Conservation (phyloP, 2,888 invertebrate species). For the Nomada lathburiana region DNA sequence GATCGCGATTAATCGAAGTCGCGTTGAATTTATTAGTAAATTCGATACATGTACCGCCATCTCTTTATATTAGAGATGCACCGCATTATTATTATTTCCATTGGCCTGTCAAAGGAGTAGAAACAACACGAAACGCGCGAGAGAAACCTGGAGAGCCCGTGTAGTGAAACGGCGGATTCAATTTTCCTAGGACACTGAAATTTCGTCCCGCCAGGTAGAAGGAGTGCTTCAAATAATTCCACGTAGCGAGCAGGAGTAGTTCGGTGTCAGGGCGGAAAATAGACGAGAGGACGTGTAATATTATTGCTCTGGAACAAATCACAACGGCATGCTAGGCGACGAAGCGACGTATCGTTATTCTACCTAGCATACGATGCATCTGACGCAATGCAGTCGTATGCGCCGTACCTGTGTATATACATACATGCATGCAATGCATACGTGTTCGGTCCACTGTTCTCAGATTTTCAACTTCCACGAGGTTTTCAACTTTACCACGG, state of each 20-base stretch:
- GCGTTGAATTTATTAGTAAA: too few relatives aligned
- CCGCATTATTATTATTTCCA: too few relatives aligned
- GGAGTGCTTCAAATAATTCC: constrained; percentile 23
- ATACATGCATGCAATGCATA: constrained; percentile 5
- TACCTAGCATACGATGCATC: constrained; percentile 40
- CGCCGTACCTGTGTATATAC: constrained; percentile 2
- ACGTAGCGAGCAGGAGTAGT: constrained; percentile 25
- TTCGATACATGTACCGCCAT: too few relatives aligned
- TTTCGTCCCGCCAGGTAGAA: not conserved
- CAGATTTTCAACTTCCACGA: constrained; percentile 26
- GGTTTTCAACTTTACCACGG: constrained; percentile 7
- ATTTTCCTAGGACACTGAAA: constrained; percentile 20
- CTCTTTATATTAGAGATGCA: too few relatives aligned
- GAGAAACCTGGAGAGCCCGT: not conserved
- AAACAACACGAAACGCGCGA: not conserved
- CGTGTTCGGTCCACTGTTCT: constrained; percentile 37
- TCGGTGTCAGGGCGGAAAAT: constrained; percentile 46
- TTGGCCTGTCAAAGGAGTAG: not conserved
- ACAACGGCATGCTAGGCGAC: constrained; percentile 35
- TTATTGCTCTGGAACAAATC: constrained; percentile 47
- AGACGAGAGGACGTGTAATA: constrained; percentile 53
- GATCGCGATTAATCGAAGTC: too few relatives aligned
- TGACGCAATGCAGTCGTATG: constrained; percentile 60
- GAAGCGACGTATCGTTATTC: constrained; percentile 65
- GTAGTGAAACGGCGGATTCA: not conserved